A percentile compares a stretch with the other conserved stretches of the same genome.
phyloP scores from a whole-genome alignment of 2,797 vertebrate genomes.

The Nyctalus aviator region DNA sequence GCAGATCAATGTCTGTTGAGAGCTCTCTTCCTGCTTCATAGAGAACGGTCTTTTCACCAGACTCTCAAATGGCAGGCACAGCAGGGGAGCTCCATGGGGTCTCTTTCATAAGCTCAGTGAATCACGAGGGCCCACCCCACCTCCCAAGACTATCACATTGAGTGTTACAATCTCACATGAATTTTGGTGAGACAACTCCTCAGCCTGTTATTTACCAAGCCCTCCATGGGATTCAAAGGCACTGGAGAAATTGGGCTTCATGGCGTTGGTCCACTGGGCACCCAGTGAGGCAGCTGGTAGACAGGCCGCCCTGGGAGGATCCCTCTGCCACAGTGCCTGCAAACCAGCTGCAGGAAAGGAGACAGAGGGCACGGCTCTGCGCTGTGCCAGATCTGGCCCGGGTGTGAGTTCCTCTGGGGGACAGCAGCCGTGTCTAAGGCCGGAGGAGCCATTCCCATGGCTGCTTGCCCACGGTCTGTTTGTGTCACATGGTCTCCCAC shows the following conservation, averaged over 20 bases:
- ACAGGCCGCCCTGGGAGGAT: background rate
- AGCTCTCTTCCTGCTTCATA: background rate
- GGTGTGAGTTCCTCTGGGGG: no score
- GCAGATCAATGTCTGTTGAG: background rate
- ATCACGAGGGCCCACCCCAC: background rate
- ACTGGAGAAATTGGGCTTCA: background rate
- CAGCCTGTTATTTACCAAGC: background rate
- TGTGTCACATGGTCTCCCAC: background rate
- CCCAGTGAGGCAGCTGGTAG: background rate
- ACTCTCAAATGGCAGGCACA: no score
- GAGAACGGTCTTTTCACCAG: background rate
- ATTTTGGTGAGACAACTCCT: background rate
- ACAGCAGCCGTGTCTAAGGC: background rate
- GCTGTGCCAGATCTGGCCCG: background rate
- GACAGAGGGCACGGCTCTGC: background rate
- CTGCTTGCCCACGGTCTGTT: background rate
- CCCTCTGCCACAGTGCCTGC: background rate
- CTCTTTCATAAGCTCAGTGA: background rate
- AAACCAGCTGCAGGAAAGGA: background rate
- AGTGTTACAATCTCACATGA: background rate
- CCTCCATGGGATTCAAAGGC: background rate
- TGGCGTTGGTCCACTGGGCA: background rate
- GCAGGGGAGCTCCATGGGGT: background rate
- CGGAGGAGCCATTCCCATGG: background rate
- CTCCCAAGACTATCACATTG: background rate